Conservation (phyloP, 30 jellyfish, hydroid and myxozoan genomes). For the Aurelia coerulea region DNA sequence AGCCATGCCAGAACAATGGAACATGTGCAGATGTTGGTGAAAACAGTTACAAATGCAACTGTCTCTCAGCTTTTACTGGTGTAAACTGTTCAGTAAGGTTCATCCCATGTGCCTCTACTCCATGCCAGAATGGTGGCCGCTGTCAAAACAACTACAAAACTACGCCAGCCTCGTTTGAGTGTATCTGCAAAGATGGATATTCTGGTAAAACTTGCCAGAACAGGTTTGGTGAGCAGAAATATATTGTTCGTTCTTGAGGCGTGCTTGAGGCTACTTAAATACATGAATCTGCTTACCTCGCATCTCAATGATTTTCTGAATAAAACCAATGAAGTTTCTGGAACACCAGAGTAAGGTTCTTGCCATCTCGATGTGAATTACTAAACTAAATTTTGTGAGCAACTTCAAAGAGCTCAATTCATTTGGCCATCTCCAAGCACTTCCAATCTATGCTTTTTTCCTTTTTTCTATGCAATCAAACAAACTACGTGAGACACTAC, state of each 20-base stretch:
- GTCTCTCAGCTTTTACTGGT: conserved; percentile 15
- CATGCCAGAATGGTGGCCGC: conserved; percentile 15
- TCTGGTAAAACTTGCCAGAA: conserved; percentile 13
- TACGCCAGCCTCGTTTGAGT: background rate
- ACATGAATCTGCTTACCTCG: too few relatives aligned
- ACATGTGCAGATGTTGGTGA: conserved; percentile 5
- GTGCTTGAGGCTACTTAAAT: background rate
- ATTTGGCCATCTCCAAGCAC: too few relatives aligned
- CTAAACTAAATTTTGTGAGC: too few relatives aligned
- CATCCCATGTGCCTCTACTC: conserved; percentile 12
- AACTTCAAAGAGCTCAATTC: too few relatives aligned
- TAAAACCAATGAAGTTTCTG: too few relatives aligned
- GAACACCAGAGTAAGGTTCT: too few relatives aligned
- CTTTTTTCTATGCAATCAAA: too few relatives aligned
- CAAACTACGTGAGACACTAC: too few relatives aligned
- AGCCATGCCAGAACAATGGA: conserved; percentile 31
- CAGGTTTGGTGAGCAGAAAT: conserved; percentile 5
- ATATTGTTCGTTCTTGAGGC: background rate
- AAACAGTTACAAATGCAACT: conserved; percentile 3
- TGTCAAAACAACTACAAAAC: conserved; percentile 8
- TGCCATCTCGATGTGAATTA: too few relatives aligned
- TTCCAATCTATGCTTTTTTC: too few relatives aligned
- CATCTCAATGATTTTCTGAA: too few relatives aligned
- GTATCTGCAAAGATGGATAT: conserved; percentile 15
- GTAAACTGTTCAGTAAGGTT: conserved; percentile 1